These are phyloP conservation scores for Dufourea novaeangliae DNA, from an alignment of 1,140 invertebrate genomes.

Conservation along the genomic window DNA sequence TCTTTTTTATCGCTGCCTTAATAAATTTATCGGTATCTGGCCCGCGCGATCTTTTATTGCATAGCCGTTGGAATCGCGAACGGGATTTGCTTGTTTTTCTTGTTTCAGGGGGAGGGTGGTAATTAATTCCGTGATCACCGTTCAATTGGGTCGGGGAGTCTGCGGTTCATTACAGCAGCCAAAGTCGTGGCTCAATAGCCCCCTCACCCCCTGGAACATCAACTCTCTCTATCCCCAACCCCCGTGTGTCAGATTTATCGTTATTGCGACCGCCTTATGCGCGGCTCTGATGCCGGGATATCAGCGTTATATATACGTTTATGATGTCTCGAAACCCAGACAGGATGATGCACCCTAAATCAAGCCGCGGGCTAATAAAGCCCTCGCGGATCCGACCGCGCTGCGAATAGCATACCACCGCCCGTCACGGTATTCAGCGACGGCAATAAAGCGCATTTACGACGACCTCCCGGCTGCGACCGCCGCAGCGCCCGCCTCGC, in stretches of 20 bases:
- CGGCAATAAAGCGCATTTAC: constrained; percentile 63
- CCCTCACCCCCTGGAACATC: not conserved
- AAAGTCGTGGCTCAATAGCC: too few relatives aligned
- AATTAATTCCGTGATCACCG: not conserved
- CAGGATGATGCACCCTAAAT: constrained; percentile 59
- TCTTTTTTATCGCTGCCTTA: constrained; percentile 28
- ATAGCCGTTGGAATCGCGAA: not conserved
- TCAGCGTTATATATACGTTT: constrained; percentile 41
- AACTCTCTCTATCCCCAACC: not conserved
- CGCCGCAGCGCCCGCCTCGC: too few relatives aligned
- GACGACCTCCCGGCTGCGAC: constrained; percentile 38
- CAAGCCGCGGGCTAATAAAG: constrained; percentile 63
- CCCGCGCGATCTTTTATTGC: constrained; percentile 2
- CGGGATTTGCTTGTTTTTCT: constrained; percentile 7
- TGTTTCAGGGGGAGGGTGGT: not conserved
- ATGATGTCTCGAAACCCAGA: constrained; percentile 53
- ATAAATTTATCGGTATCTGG: constrained; percentile 37
- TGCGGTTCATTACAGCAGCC: too few relatives aligned
- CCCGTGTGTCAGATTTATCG: constrained; percentile 7
- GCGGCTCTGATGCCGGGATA: not conserved
- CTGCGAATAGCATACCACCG: constrained; percentile 50
- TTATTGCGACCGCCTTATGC: constrained; percentile 6
- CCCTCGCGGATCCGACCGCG: constrained; percentile 26
- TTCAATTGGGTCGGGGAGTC: too few relatives aligned
- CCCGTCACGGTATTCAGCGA: constrained; percentile 36